Base-by-base conservation (phyloP, 2,113 vertebrate genomes). In the Todiramphus chloris region DNA sequence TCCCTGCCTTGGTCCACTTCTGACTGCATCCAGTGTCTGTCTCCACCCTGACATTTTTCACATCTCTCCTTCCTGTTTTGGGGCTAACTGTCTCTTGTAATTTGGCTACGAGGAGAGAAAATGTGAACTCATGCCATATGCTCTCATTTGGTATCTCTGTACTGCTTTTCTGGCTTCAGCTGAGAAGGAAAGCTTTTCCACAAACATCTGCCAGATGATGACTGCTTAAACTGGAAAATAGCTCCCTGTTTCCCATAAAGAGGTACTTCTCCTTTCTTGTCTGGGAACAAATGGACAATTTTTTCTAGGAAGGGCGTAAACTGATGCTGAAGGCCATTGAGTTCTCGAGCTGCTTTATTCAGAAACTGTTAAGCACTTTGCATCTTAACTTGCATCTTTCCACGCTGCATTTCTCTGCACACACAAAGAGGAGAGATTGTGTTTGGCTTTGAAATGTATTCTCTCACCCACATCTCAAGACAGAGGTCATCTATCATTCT, bases 101-200 rank as follows among this genome's bases (percentile, higher is more conserved):
- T 91, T 95, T 60, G 35, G 56, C 69, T 79, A 25, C 0, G 2
- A 75, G 53, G 76, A 48, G 48, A n/a, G 39, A 92, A 83, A 92
- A 68, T 48, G 21, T 56, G 56, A 92, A 94, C 63, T 75, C 27
- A 59, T 89, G 56, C 48, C 80, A 64, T 93, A 51, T 94, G 81
- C 91, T 95, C 74, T 82, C 83, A 51, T 33, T 92, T 46, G 56
- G 48, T 60, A 53, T 48, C 43, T 78, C 89, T 79, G 35, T 70
- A 53, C 48, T 68, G 30, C 81, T 87, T 93, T 87, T 77, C 51
- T 94, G 93, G 89, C 39, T 87, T 67, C 60, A 37, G 24, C 17
- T 68, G 62, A 53, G 43, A 84, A 89, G 69, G 27, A 87, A 91
- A 94, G 24, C 58, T 95, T 94, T 95, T 93, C 93, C 83, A 95